Conservation (phyloP, 2,113 vertebrate species). For the Mus pahari region DNA sequence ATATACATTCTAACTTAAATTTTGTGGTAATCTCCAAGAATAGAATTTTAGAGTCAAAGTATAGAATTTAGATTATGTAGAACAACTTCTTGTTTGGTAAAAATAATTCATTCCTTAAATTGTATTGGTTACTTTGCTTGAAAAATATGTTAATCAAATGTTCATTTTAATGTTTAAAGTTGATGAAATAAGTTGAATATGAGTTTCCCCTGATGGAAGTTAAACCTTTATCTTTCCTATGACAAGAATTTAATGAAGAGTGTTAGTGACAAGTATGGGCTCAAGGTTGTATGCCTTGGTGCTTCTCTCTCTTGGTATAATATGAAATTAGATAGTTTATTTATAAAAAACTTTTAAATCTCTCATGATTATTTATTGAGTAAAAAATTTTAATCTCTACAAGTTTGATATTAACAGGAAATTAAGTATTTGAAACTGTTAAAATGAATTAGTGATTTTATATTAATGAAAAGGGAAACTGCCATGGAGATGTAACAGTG, state of each 20-base stretch:
- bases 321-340: not conserved
- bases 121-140: not conserved
- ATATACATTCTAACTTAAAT: not conserved
- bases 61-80: not conserved
- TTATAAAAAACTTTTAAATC: slow-evolving; percentile 7
- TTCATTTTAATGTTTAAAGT: not conserved
- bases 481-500: not conserved
- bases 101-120: not conserved
- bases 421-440: slow-evolving; percentile 4
- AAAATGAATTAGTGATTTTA: not conserved
- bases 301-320: not conserved
- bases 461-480: not conserved
- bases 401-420: not conserved
- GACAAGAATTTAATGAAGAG: not conserved
- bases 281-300: not conserved
- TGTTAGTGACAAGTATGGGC: not conserved
- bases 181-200: not conserved
- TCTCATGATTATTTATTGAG: not conserved
- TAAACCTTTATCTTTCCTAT: not conserved
- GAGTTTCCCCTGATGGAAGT: not conserved
- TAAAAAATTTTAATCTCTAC: not conserved
- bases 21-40: not conserved
- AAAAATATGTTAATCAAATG: not conserved
- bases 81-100: not conserved
- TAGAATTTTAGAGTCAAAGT: not conserved